A percentile compares a stretch with the other conserved stretches of the same genome.
These are phyloP conservation scores for Altica lythri DNA, from an alignment of 2,888 invertebrate genomes.

Conservation along the genomic window DNA sequence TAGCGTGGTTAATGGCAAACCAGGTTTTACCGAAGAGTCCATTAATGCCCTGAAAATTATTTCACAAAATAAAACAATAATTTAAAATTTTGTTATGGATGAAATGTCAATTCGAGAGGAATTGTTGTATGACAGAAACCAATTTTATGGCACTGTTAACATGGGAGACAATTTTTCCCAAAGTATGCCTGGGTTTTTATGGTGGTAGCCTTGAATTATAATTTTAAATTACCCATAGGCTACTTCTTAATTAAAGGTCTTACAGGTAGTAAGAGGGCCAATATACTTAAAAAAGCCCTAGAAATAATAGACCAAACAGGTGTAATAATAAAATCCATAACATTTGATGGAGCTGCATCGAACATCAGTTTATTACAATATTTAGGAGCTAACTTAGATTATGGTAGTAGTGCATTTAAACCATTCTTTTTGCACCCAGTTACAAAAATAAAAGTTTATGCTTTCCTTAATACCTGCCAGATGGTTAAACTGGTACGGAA, in stretches of 20 bases:
- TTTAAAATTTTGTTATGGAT: conserved; percentile 8
- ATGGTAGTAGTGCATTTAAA: background rate
- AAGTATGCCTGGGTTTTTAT: conserved; percentile 11
- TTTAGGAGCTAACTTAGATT: conserved; percentile 10
- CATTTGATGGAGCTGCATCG: conserved; percentile 7
- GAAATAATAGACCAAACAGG: too few relatives aligned
- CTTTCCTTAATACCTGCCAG: background rate
- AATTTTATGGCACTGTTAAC: background rate
- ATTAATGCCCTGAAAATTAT: background rate
- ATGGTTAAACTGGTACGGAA: background rate
- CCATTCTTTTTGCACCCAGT: background rate
- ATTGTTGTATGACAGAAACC: background rate
- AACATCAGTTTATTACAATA: background rate
- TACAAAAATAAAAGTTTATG: background rate
- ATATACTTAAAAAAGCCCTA: too few relatives aligned
- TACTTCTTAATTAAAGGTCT: conserved; percentile 8
- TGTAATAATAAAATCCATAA: conserved; percentile 2
- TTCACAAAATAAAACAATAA: background rate
- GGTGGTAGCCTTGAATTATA: conserved; percentile 1
- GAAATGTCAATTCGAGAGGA: conserved; percentile 5
- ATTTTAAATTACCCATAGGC: conserved; percentile 9
- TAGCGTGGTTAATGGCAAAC: conserved; percentile 8
- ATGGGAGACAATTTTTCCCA: background rate
- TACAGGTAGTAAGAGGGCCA: too few relatives aligned
- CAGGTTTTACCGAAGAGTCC: conserved; percentile 16